Evolutionary conservation across 2,113 vertebrate species (phyloP).

Genomic region (Chamaetylas fuelleborni): DNA sequence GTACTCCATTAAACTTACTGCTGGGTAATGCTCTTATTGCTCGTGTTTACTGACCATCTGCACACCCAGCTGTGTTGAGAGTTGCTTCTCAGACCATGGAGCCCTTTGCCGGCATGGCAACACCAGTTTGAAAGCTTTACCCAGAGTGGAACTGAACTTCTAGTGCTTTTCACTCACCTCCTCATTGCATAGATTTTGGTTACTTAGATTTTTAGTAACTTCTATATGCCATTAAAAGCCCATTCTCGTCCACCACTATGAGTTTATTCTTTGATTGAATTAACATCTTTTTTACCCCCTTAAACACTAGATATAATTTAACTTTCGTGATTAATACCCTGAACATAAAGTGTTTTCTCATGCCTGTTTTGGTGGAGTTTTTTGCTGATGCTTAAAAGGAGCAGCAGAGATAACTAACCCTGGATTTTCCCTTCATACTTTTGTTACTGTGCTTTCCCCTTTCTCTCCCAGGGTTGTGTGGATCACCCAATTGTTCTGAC

Average conservation of each 20-base stretch:
- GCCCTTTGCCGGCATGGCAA: fast-evolving
- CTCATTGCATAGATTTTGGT: background rate
- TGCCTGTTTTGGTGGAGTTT: background rate
- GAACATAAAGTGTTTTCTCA: background rate
- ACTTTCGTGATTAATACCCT: fast-evolving
- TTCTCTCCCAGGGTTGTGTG: conserved; percentile 73
- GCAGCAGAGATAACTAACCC: background rate
- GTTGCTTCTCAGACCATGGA: background rate
- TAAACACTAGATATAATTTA: background rate
- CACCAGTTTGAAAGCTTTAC: background rate
- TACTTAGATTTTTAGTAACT: background rate
- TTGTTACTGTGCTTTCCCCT: background rate
- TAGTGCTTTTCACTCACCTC: background rate
- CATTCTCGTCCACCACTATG: fast-evolving
- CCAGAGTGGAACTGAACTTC: background rate
- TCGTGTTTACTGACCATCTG: fast-evolving
- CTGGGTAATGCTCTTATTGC: fast-evolving
- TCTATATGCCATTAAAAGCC: fast-evolving
- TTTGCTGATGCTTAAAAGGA: background rate
- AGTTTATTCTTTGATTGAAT: background rate
- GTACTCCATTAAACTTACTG: fast-evolving
- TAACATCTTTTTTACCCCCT: background rate
- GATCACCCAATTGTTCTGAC: conserved; percentile 81
- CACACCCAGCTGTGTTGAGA: fast-evolving
- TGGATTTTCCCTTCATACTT: background rate